A percentile compares a stretch with the other conserved stretches of the same genome.
phyloP scores from a whole-genome alignment of 2,113 vertebrate genomes.

The Ifrita kowaldi region DNA sequence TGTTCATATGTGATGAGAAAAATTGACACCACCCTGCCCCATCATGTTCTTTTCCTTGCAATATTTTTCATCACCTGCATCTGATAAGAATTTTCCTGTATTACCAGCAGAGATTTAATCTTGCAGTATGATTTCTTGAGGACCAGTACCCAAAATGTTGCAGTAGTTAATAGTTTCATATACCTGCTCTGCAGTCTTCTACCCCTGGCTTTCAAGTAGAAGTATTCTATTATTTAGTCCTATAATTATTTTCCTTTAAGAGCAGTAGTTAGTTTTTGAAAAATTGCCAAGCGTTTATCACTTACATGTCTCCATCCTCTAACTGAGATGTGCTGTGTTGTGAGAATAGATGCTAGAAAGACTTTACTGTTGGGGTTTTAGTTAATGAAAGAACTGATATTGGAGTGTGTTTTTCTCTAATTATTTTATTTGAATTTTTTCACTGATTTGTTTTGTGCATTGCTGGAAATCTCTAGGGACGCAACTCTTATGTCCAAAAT shows the following conservation, averaged over 20 bases:
- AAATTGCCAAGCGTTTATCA: background rate
- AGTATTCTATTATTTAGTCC: background rate
- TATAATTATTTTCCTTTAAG: background rate
- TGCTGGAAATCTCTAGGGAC: background rate
- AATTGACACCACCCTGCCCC: background rate
- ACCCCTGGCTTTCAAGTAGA: background rate
- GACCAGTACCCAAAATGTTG: background rate
- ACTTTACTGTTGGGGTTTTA: background rate
- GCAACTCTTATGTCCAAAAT: background rate
- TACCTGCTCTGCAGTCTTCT: background rate
- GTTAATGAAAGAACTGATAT: background rate
- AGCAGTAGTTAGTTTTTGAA: background rate
- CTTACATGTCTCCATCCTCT: fast-evolving
- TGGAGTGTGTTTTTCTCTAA: background rate
- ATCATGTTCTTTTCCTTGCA: background rate
- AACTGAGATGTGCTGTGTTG: background rate
- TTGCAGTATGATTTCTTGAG: background rate
- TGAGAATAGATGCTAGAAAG: background rate
- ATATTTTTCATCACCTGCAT: background rate
- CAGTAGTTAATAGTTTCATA: background rate
- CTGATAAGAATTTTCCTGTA: background rate
- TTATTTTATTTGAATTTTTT: background rate
- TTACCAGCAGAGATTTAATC: background rate
- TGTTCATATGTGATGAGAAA: background rate
- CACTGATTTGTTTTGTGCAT: background rate